Evolutionary conservation across 2,113 vertebrate species (phyloP), one percentile per base, ranked within the genome.

Genomic region (Tyto alba): DNA sequence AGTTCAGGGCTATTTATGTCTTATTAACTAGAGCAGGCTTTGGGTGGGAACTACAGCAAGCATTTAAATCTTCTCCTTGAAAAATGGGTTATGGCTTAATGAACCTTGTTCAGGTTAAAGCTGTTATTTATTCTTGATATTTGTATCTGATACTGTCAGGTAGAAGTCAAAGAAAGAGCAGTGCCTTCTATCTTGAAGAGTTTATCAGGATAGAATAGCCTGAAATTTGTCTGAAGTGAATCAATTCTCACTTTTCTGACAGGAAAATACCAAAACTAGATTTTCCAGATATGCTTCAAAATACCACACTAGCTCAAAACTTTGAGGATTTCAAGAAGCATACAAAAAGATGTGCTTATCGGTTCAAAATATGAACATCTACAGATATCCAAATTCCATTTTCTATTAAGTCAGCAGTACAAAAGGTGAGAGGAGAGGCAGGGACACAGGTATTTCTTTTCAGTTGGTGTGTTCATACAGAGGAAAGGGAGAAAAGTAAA

Each of bases 81-180:
- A 94, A 96, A 96, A 88, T 86, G 60, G 27, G 56, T 81, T 93
- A 73, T 73, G 63, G 71, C n/a, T 95, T 93, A 94, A 94, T 94
- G 90, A 94, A 91, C 76, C 68, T 86, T 92, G 57, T 87, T 96
- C 90, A 77, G 57, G 79, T 81, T 94, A 89, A 87, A 75, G 52
- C 80, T 88, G 89, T 92, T 93, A 89, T 85, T 97, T 96, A 90
- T 96, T 96, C 87, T 76, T 89, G 91, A 63, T 97, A 87, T 93
- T 96, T 96, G 23, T 95, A 40, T 91, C 95, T 95, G 89, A 89
- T 96, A 73, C 79, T 93, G 85, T 86, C 83, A 94, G 69, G 43
- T 78, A 89, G 88, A 88, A 94, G 88, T 94, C 85, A 93, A 60
- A 90, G 88, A 89, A 90, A 84, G 68, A 94, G 56, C 81, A 89